Evolutionary conservation across 2,113 vertebrate species (phyloP).

Genomic region (Pterophyllum scalare): DNA sequence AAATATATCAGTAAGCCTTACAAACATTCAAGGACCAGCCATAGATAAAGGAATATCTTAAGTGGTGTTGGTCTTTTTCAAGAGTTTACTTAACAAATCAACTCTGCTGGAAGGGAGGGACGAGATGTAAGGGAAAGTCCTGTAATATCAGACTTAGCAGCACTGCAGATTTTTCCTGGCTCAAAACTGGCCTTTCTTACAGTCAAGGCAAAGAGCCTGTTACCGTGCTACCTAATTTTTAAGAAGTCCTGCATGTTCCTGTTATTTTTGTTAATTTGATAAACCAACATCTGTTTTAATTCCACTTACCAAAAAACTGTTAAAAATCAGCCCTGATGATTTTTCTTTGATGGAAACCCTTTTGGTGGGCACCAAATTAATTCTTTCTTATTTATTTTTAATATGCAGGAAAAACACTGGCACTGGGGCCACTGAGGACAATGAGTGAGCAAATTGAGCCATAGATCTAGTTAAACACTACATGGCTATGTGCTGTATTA

Average conservation of each 20-base stretch:
- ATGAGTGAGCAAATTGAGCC: background rate
- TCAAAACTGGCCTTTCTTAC: too few relatives aligned
- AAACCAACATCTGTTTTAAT: too few relatives aligned
- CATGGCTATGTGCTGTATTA: too few relatives aligned
- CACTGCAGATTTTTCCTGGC: background rate
- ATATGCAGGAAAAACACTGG: background rate
- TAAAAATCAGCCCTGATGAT: background rate
- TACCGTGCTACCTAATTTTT: background rate
- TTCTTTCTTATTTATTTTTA: background rate
- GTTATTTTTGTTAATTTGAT: too few relatives aligned
- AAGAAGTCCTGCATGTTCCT: background rate
- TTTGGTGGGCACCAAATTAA: background rate
- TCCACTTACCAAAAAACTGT: background rate
- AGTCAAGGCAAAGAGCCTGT: too few relatives aligned
- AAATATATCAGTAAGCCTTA: too few relatives aligned
- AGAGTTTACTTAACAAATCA: background rate
- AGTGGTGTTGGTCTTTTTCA: background rate
- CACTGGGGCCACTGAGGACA: background rate
- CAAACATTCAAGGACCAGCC: too few relatives aligned
- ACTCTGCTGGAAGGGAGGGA: background rate
- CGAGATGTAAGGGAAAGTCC: background rate
- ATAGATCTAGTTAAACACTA: background rate
- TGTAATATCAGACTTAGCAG: background rate
- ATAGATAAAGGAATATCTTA: background rate
- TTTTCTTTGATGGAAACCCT: background rate